A percentile compares a stretch with the other conserved stretches of the same genome.
phyloP scores from a whole-genome alignment of 2,797 vertebrate genomes.

The Gastrophryne carolinensis region DNA sequence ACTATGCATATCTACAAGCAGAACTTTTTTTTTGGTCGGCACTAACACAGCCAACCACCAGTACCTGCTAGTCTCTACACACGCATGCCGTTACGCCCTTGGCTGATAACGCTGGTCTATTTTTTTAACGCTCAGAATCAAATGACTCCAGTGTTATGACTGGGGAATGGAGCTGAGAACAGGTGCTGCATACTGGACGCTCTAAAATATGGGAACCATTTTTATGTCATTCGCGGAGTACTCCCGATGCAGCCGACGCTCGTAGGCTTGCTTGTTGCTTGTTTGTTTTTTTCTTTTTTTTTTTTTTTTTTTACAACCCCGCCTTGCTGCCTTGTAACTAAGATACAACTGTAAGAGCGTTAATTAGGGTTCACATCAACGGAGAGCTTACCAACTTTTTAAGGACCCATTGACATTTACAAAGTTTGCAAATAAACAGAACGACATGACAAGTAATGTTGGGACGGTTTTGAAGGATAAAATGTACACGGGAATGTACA shows the following conservation, averaged over 20 bases:
- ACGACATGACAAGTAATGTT: background rate
- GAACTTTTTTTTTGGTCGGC: background rate
- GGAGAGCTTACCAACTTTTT: background rate
- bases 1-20: too few species aligned
- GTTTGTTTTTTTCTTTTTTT: too few species aligned
- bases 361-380: background rate
- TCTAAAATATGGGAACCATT: constrained; percentile 45
- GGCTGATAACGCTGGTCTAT: constrained; percentile 9
- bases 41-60: background rate
- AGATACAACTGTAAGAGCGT: background rate
- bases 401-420: background rate
- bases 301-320: background rate
- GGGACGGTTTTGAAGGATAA: background rate
- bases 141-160: constrained; percentile 46
- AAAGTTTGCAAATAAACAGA: constrained; percentile 19
- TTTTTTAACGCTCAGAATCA: constrained; percentile 31
- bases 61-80: background rate
- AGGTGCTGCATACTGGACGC: constrained; percentile 33
- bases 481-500: background rate
- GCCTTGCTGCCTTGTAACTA: background rate
- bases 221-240: constrained; percentile 36
- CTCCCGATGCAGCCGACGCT: background rate
- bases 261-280: too few species aligned
- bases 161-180: constrained; percentile 37
- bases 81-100: background rate